Base-by-base conservation (phyloP, 1,140 invertebrate genomes). In the Oryctes rhinoceros region DNA sequence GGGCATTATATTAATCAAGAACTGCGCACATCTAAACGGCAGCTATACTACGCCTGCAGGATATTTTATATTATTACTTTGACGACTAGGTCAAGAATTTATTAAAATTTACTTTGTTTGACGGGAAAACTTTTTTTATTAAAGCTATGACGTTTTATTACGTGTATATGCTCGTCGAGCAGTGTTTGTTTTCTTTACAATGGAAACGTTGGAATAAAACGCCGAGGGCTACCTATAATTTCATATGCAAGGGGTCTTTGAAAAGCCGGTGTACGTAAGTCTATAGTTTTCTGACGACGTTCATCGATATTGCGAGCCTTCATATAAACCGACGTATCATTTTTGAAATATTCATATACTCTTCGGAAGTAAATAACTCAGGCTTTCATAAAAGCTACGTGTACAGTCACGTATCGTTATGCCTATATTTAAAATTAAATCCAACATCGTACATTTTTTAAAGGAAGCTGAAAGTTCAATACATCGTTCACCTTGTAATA, bases 1-100 rank as follows among this genome's bases (percentile, higher is more conserved):
- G 75, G 77, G 77, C 77, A 78, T 48, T 78, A 78, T 78, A 78
- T 78, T 78, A 78, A 78, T 78, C 77, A 78, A 59, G 77, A 59
- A 59, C 47, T 37, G 47, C 47, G 77, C 77, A 76, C 47, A 59
- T 78, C 77, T 78, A 78, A 48, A 78, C 77, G 10, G 35, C 77
- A 35, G 47, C 47, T 11, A 53, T 48, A 59, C 77, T 47, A 35
- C 39, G 47, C 77, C 77, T 48, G 75, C 47, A 78, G 47, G 77
- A 49, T 78, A 47, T 53, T 49, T 78, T 49, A 53, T 78, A 78
- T 78, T 78, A 59, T 78, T 59, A 78, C 47, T 35, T 35, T 59
- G 77, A 59, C 47, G 49, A 47, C 24, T 47, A 71, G 77, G 47
- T 78, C 77, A 78, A 53, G 49, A 35, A 59, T 78, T 53, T 78